These are phyloP conservation scores for Drosophila parvula DNA, from an alignment of 1,140 invertebrate species.

Conservation along the genomic window DNA sequence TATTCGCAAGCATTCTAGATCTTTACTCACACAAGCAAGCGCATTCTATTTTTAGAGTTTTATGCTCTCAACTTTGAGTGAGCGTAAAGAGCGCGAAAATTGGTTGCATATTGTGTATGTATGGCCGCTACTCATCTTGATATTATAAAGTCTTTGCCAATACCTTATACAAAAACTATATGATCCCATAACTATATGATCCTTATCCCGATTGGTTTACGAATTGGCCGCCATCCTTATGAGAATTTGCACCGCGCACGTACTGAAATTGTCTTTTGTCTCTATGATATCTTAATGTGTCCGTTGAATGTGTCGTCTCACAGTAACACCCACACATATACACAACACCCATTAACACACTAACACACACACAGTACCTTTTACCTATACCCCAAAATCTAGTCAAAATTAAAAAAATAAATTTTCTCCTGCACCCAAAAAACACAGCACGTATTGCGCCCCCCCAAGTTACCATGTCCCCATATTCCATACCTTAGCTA, in stretches of 20 bases:
- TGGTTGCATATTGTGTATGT: no score
- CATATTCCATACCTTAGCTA: slow-evolving; percentile 9
- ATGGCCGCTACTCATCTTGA: no score
- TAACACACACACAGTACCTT: slow-evolving; percentile 5
- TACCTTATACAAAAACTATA: not conserved
- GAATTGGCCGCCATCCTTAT: slow-evolving; percentile 49
- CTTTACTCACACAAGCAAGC: no score
- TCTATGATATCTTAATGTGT: slow-evolving; percentile 33
- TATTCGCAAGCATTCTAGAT: no score
- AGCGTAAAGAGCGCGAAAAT: no score
- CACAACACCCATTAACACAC: slow-evolving; percentile 29
- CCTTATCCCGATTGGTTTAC: slow-evolving; percentile 39
- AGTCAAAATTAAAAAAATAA: slow-evolving; percentile 27
- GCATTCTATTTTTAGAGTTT: no score
- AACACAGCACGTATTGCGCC: slow-evolving; percentile 46
- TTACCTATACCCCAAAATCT: not conserved
- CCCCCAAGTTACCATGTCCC: slow-evolving; percentile 10
- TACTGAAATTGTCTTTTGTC: slow-evolving; percentile 36
- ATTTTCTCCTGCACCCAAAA: slow-evolving; percentile 26
- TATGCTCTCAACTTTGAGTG: no score
- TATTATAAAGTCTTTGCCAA: no score
- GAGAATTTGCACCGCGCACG: slow-evolving; percentile 41
- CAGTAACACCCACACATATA: not conserved
- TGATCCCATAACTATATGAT: not conserved
- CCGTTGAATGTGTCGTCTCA: slow-evolving; percentile 28